phyloP scores from a whole-genome alignment of 2,797 vertebrate genomes.

The Hafferia zeledoni region DNA sequence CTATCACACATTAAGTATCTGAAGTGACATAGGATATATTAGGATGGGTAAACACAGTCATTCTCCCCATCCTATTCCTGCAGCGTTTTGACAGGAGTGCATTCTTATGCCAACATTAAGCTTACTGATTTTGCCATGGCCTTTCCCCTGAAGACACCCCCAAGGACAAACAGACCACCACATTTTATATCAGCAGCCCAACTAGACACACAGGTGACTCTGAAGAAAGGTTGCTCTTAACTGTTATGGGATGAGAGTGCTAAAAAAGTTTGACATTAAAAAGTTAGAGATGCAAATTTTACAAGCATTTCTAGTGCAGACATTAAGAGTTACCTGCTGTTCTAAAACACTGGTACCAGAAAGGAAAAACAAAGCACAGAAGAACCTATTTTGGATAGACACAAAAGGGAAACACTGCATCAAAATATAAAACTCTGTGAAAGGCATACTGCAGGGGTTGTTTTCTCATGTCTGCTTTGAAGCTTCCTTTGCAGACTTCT shows the following conservation, averaged over 20 bases:
- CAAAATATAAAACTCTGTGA: not conserved
- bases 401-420: not conserved
- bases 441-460: not conserved
- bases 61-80: not conserved
- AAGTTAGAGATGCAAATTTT: not conserved
- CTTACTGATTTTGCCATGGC: not conserved
- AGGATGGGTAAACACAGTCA: not conserved
- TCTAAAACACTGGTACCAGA: not conserved
- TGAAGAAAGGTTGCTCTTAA: not conserved
- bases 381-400: accelerated
- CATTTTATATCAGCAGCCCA: not conserved
- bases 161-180: not conserved
- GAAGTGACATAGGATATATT: accelerated
- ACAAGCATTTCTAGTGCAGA: not conserved
- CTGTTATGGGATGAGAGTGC: accelerated
- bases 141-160: not conserved
- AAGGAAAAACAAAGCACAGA: not conserved
- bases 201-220: not conserved
- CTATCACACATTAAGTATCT: not conserved
- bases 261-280: not conserved
- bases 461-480: not conserved
- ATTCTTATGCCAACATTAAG: not conserved
- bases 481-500: not conserved
- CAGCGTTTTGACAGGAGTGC: not conserved
- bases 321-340: not conserved